Evolutionary conservation across 2,797 vertebrate species (phyloP).

Genomic region (Hirundo rustica): DNA sequence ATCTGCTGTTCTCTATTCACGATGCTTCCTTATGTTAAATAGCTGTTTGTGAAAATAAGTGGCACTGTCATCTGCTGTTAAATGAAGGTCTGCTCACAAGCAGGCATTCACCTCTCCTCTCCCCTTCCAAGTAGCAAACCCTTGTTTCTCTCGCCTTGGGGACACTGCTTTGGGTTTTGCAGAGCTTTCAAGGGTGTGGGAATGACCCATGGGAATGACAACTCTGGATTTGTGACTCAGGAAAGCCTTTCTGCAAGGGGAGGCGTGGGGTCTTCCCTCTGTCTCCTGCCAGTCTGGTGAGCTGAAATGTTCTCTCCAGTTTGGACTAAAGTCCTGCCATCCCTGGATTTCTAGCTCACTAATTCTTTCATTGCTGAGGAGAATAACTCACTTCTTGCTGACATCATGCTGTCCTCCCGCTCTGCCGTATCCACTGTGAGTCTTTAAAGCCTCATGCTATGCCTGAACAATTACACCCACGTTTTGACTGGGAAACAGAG

Average conservation of each 20-base stretch:
- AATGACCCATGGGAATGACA: background rate
- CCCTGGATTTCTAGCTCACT: background rate
- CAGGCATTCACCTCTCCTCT: background rate
- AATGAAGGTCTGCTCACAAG: background rate
- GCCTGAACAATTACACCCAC: constrained; percentile 56
- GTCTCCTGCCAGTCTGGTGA: background rate
- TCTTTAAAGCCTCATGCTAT: constrained; percentile 25
- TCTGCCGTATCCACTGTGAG: background rate
- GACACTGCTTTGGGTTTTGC: background rate
- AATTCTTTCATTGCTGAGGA: background rate
- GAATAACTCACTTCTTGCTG: constrained; percentile 43
- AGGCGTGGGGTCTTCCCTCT: background rate
- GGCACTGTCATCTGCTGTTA: background rate
- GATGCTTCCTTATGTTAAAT: constrained; percentile 7
- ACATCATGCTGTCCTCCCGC: constrained; percentile 25
- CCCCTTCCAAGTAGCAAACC: background rate
- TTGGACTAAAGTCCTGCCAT: background rate
- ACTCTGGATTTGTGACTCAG: background rate
- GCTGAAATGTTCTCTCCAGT: background rate
- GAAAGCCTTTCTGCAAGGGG: background rate
- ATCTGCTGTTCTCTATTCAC: background rate
- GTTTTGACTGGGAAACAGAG: constrained; percentile 48
- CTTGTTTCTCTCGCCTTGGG: background rate
- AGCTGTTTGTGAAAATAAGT: constrained; percentile 1
- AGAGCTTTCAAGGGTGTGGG: background rate